Evolutionary conservation across 1,140 invertebrate genomes (phyloP).

Genomic region (Ceratina australensis): DNA sequence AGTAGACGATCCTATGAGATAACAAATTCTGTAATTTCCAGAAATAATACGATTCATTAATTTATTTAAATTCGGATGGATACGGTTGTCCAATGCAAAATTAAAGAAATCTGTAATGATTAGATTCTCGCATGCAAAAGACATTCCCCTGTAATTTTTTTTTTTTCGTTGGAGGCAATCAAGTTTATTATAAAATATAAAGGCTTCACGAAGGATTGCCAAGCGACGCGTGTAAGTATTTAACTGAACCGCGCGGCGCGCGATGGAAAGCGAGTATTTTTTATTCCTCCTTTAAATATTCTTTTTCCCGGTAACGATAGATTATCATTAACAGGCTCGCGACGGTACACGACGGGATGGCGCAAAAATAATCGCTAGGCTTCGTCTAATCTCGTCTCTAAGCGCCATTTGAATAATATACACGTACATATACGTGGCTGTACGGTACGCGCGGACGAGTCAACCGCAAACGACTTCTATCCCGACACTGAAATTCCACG

Average conservation of each 20-base stretch:
- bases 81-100: too few relatives aligned
- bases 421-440: background rate
- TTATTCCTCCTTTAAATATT: background rate
- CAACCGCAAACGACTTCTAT: slow-evolving; percentile 1
- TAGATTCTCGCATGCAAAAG: background rate
- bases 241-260: background rate
- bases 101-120: too few relatives aligned
- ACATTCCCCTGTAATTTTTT: background rate
- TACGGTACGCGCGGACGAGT: background rate
- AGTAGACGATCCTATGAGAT: too few relatives aligned
- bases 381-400: slow-evolving; percentile 19
- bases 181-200: background rate
- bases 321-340: slow-evolving; percentile 2
- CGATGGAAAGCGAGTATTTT: slow-evolving; percentile 7
- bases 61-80: too few relatives aligned
- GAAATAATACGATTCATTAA: background rate
- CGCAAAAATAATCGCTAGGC: slow-evolving; percentile 23
- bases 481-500: slow-evolving; percentile 26
- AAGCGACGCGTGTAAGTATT: background rate
- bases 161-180: too few relatives aligned
- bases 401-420: slow-evolving; percentile 34
- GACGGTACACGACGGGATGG: background rate
- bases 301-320: background rate
- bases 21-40: too few relatives aligned
- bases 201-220: background rate